Conservation (phyloP, 2,888 invertebrate genomes). For the Halocaridina rubra region DNA sequence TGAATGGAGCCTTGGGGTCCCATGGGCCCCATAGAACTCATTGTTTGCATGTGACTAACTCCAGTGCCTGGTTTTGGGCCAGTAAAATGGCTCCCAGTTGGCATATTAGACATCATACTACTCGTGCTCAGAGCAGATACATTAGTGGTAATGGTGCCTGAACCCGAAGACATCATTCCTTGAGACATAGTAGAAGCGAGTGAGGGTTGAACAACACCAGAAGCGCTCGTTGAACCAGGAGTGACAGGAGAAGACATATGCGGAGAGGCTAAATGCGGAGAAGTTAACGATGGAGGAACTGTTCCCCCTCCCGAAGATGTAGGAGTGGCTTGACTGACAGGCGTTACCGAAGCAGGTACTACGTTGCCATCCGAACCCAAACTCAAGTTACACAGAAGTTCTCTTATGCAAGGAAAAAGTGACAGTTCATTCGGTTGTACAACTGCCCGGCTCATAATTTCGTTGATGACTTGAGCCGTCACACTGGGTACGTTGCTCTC, state of each 20-base stretch:
- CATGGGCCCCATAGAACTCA: conserved; percentile 26
- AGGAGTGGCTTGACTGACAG: conserved; percentile 10
- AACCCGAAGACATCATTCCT: conserved; percentile 19
- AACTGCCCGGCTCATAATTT: conserved; percentile 73
- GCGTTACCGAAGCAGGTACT: conserved; percentile 11
- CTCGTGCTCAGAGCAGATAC: not conserved
- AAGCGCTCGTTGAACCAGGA: not conserved
- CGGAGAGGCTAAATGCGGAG: conserved; percentile 36
- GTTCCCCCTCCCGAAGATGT: conserved; percentile 29
- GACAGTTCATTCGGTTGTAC: conserved; percentile 80
- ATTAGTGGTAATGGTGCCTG: conserved; percentile 15
- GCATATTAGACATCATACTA: not conserved
- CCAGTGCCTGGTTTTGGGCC: conserved; percentile 27
- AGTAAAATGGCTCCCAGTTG: conserved; percentile 13
- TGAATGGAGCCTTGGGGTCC: conserved; percentile 26
- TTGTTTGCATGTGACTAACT: conserved; percentile 38
- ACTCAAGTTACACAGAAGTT: conserved; percentile 85
- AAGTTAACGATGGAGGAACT: conserved; percentile 36
- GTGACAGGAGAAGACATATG: conserved; percentile 28
- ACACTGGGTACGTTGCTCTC: conserved; percentile 67
- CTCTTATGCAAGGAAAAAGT: conserved; percentile 89
- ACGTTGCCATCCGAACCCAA: conserved; percentile 77
- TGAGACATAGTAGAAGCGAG: conserved; percentile 20
- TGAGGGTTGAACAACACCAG: not conserved
- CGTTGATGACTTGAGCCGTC: conserved; percentile 73